phyloP scores from a whole-genome alignment of 2,888 invertebrate genomes.

The Biston betularia region DNA sequence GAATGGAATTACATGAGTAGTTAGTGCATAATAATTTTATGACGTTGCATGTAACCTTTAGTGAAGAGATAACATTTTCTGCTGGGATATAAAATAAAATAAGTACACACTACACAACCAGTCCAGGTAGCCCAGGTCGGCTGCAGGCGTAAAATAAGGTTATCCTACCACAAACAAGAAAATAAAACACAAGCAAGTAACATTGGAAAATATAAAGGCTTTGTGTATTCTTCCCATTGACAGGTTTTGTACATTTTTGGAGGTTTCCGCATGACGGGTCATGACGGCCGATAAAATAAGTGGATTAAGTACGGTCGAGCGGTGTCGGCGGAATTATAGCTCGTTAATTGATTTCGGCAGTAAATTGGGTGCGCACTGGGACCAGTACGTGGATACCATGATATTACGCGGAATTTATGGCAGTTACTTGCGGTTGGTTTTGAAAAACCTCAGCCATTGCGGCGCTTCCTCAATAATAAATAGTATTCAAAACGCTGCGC shows the following conservation, averaged over 20 bases:
- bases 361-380: conserved; percentile 40
- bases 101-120: too few relatives aligned
- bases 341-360: conserved; percentile 42
- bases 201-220: conserved; percentile 1
- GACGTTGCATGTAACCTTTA: too few relatives aligned
- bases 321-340: conserved; percentile 35
- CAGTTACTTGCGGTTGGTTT: neutral
- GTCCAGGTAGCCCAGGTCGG: too few relatives aligned
- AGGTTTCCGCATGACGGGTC: conserved; percentile 24
- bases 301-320: conserved; percentile 31
- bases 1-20: too few relatives aligned
- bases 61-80: too few relatives aligned
- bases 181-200: neutral
- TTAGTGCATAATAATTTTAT: too few relatives aligned
- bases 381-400: conserved; percentile 26
- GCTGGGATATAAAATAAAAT: too few relatives aligned
- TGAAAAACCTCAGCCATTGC: neutral
- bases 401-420: conserved; percentile 27
- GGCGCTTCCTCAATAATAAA: too few relatives aligned
- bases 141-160: too few relatives aligned
- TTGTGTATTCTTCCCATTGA: conserved; percentile 1
- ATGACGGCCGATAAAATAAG: conserved; percentile 31
- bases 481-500: too few relatives aligned
- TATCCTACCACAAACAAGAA: neutral
- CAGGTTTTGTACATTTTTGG: conserved; percentile 21